phyloP scores from a whole-genome alignment of 2,113 vertebrate genomes.

The Nipponia nippon region DNA sequence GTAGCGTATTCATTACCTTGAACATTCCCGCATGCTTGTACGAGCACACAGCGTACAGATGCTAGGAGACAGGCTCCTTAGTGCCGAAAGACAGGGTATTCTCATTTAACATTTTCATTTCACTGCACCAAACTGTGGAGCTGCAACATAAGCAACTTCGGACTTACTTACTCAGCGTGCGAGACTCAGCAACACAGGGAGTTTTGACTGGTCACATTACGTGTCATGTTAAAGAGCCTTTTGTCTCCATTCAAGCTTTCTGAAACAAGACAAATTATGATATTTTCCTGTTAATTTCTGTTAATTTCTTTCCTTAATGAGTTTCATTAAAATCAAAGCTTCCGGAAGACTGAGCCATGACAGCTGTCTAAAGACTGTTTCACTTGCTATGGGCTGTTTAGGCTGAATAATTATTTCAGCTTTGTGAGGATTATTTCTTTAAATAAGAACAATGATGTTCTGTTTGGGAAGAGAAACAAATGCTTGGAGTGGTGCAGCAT shows the following conservation, averaged over 20 bases:
- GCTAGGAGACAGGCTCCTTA: neutral
- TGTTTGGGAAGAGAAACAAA: constrained; percentile 54
- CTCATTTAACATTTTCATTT: neutral
- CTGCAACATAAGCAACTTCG: neutral
- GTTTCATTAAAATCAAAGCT: constrained; percentile 80
- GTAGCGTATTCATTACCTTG: constrained; percentile 7
- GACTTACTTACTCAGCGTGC: neutral
- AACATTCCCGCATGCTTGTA: neutral
- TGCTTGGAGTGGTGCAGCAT: constrained; percentile 11
- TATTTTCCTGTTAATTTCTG: constrained; percentile 76
- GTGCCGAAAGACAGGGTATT: neutral
- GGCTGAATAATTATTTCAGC: constrained; percentile 75
- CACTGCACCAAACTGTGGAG: neutral
- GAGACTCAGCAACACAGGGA: constrained; percentile 1
- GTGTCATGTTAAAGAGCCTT: constrained; percentile 67
- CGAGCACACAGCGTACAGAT: neutral
- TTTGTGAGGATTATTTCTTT: constrained; percentile 68
- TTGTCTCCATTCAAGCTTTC: constrained; percentile 75
- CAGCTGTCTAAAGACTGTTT: constrained; percentile 77
- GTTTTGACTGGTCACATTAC: constrained; percentile 59
- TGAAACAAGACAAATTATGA: constrained; percentile 79
- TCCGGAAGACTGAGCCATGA: constrained; percentile 74
- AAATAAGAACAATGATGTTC: constrained; percentile 67
- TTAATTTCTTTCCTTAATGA: constrained; percentile 80
- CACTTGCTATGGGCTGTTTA: constrained; percentile 69